These are phyloP conservation scores for Heterocephalus glaber DNA, from an alignment of 2,113 vertebrate species.

Conservation along the genomic window DNA sequence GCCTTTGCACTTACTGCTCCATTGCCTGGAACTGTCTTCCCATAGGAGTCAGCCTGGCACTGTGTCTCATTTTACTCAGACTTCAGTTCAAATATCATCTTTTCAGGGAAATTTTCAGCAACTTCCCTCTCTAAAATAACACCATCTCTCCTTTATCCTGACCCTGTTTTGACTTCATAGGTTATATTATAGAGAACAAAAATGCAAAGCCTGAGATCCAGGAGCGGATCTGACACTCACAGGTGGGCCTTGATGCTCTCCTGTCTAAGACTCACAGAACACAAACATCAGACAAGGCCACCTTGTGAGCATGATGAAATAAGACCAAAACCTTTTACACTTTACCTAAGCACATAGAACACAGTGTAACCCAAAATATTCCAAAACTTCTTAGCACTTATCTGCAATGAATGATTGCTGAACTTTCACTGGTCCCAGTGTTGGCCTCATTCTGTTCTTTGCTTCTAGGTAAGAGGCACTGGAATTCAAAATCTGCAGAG, in stretches of 20 bases:
- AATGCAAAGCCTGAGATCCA: not conserved
- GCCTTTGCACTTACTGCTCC: not conserved
- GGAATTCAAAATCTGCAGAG: not conserved
- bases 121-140: no score
- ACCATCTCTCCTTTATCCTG: rapidly evolving
- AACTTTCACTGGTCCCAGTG: not conserved
- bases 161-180: not conserved
- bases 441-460: not conserved
- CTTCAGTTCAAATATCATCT: not conserved
- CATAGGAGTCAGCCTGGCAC: no score
- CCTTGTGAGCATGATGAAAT: not conserved
- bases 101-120: not conserved
- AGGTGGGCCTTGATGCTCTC: not conserved
- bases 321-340: not conserved
- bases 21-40: not conserved
- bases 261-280: not conserved
- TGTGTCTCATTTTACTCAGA: not conserved
- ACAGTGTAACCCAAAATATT: not conserved
- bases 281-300: not conserved
- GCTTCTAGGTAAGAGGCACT: not conserved
- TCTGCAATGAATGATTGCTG: not conserved
- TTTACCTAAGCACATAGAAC: not conserved
- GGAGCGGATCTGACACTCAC: not conserved
- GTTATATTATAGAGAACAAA: not conserved
- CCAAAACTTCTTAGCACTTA: no score